Percentiles rank a stretch among this genome's conserved stretches.
phyloP scores from a whole-genome alignment of 2,113 vertebrate genomes.

The Nanger granti region DNA sequence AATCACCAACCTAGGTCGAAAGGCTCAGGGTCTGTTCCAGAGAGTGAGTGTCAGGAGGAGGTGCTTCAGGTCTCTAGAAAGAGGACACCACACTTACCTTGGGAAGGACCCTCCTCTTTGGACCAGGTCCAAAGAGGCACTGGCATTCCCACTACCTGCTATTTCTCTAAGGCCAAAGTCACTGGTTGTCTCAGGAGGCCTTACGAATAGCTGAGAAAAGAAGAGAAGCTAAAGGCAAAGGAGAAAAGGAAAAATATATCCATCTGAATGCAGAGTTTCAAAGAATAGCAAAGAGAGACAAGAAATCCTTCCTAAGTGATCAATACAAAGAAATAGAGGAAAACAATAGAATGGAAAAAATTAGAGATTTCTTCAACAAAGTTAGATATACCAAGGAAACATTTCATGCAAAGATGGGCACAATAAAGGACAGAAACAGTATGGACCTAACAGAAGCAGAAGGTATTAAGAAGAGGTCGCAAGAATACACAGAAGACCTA shows the following conservation, averaged over 20 bases:
- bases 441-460: neutral
- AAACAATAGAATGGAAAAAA: neutral
- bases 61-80: neutral
- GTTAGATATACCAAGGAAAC: neutral
- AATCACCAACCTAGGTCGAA: accelerated
- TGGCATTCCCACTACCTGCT: accelerated
- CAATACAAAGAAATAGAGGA: neutral
- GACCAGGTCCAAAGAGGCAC: neutral
- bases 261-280: neutral
- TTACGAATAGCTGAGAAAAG: neutral
- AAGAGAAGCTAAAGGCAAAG: neutral
- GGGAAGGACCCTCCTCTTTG: neutral
- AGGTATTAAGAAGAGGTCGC: neutral
- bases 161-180: accelerated
- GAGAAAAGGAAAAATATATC: neutral
- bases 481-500: neutral
- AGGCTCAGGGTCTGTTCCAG: neutral
- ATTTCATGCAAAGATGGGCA: neutral
- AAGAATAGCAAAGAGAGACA: neutral
- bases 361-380: neutral
- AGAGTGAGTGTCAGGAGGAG: neutral
- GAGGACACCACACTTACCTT: neutral
- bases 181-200: neutral
- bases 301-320: neutral
- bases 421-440: neutral